A percentile compares a stretch with the other conserved stretches of the same genome.
Conservation (phyloP, 2,888 invertebrate genomes). For the Drosophila mimetica region DNA sequence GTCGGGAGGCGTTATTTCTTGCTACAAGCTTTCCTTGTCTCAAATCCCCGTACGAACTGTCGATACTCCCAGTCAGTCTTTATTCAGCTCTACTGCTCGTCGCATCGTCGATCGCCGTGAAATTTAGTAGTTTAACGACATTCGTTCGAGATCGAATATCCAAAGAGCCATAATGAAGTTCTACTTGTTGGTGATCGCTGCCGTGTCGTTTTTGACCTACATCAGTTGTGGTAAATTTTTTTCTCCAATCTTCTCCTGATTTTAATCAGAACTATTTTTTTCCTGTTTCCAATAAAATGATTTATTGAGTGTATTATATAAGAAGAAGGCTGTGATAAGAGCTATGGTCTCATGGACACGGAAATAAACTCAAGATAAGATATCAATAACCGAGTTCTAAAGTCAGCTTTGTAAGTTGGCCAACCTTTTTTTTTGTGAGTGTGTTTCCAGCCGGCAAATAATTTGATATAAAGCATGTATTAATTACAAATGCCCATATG, state of each 20-base stretch:
- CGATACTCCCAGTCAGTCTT: conserved; percentile 10
- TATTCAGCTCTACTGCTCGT: conserved; percentile 6
- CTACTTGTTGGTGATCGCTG: conserved; percentile 62
- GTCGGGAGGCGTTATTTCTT: not conserved
- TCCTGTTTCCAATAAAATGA: not conserved
- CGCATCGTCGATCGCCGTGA: conserved; percentile 18
- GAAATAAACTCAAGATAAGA: conserved; percentile 6
- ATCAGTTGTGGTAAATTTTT: conserved; percentile 75
- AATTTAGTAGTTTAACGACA: not conserved
- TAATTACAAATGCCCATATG: not conserved
- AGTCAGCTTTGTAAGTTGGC: not conserved
- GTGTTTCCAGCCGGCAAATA: not conserved
- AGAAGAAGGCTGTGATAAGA: conserved; percentile 17
- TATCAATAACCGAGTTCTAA: conserved; percentile 6
- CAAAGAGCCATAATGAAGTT: conserved; percentile 75
- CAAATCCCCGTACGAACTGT: not conserved
- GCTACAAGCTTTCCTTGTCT: not conserved
- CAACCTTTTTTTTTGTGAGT: conserved; percentile 1
- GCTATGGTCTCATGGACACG: conserved; percentile 3
- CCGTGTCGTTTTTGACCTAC: conserved; percentile 74
- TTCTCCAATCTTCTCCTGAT: not conserved
- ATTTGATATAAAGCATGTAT: not conserved
- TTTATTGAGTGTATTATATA: conserved; percentile 24
- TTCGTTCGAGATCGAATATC: conserved; percentile 26
- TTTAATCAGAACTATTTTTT: conserved; percentile 1